phyloP scores from a whole-genome alignment of 2,888 invertebrate species.

The Altica lythri region DNA sequence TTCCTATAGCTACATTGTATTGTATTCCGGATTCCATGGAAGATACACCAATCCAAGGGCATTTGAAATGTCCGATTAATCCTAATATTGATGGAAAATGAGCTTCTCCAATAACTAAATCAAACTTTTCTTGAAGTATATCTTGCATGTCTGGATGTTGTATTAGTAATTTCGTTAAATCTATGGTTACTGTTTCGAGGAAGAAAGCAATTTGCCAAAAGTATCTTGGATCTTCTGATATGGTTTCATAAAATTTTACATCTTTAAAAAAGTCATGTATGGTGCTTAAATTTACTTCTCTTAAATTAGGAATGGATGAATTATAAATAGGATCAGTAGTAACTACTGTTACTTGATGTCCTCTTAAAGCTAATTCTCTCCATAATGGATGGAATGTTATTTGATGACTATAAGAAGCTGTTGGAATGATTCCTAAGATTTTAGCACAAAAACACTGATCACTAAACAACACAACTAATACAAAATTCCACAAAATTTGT shows the following conservation, averaged over 20 bases:
- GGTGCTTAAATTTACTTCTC: slow-evolving; percentile 53
- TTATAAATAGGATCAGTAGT: slow-evolving; percentile 57
- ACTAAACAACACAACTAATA: not conserved
- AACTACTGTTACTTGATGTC: slow-evolving; percentile 58
- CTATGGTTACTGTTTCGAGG: not conserved
- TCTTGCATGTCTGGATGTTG: slow-evolving; percentile 3
- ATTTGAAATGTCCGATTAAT: slow-evolving; percentile 47
- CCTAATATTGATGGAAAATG: slow-evolving; percentile 40
- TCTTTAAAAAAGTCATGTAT: slow-evolving; percentile 44
- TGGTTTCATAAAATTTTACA: slow-evolving; percentile 25
- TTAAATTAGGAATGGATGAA: slow-evolving; percentile 51
- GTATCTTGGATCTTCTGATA: slow-evolving; percentile 13
- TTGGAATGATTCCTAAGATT: slow-evolving; percentile 39
- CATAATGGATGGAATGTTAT: slow-evolving; percentile 56
- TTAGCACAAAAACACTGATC: slow-evolving; percentile 30
- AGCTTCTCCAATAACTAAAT: slow-evolving; percentile 47
- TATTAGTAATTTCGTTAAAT: slow-evolving; percentile 8
- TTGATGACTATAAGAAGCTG: slow-evolving; percentile 57
- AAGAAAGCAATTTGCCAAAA: slow-evolving; percentile 9
- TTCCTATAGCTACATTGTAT: slow-evolving; percentile 48
- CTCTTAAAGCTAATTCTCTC: slow-evolving; percentile 55
- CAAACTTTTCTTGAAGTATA: slow-evolving; percentile 44
- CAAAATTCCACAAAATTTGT: not conserved
- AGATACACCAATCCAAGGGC: slow-evolving; percentile 49
- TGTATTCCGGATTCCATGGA: slow-evolving; percentile 46